Evolutionary conservation across 2,888 invertebrate species (phyloP), one percentile per base, ranked within the genome.

Genomic region (Plutella xylostella): DNA sequence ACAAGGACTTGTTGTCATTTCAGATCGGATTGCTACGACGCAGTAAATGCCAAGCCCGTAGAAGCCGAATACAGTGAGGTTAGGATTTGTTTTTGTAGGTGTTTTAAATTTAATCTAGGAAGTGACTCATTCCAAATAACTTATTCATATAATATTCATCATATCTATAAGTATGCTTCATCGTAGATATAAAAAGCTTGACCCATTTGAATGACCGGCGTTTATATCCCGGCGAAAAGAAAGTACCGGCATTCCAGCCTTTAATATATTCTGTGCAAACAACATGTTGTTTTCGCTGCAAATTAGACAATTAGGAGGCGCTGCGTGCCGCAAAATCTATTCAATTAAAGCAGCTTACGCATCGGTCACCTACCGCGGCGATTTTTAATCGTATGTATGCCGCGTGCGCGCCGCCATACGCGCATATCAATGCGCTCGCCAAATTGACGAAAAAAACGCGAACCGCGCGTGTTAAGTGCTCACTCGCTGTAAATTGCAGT

Each of bases 371-470:
- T 80, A 77, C 83, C 80, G 80, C 82, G 64, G 56, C 60, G 83
- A 78, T 80, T 83, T 74, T 82, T 77, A 77, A 75, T 79, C 72
- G 71, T 83, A 82, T 80, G 83, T 80, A 83, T 82, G 74, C 82
- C 56, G 66, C 69, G 74, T 72, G 82, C 82, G 78, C 66, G 63
- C 68, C 65, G 17, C 54, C 65, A 61, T 75, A 72, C 75, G 74
- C 74, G 82, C 80, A 83, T 83, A 82, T 79, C 78, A 82, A 83
- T 82, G 77, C 56, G 72, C 49, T 57, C 56, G 65, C 65, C 65
- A 68, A 70, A 78, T 80, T 77, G 74, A 77, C 73, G 69, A 72
- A 78, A 61, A 79, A 76, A 72, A 63, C n/a, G n/a, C 64, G 57
- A 55, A 51, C n/a, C 57, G 61, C 71, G 68, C 72, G 75, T 71